Evolutionary conservation across 2,113 vertebrate species (phyloP).

Genomic region (Serinus canaria): DNA sequence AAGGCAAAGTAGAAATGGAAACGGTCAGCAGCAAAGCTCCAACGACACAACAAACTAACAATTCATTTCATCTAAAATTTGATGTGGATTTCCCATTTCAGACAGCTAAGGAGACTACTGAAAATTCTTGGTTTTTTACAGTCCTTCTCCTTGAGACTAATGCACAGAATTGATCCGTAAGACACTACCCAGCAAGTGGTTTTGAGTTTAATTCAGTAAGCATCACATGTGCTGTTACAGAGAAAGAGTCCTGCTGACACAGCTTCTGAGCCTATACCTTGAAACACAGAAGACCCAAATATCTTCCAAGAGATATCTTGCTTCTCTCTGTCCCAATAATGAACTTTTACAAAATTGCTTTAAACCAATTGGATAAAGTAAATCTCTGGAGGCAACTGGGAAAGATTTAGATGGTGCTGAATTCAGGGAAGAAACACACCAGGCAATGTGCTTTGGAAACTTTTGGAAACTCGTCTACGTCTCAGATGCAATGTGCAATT

Average conservation of each 20-base stretch:
- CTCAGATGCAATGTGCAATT: background rate
- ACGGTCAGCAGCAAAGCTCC: background rate
- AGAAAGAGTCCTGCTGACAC: background rate
- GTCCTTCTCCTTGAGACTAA: background rate
- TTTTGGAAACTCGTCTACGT: background rate
- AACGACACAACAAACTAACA: background rate
- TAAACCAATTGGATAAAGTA: background rate
- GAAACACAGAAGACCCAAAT: background rate
- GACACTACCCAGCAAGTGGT: background rate
- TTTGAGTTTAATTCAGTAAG: background rate
- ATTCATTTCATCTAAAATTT: background rate
- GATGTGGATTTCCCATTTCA: background rate
- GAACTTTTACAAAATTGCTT: background rate
- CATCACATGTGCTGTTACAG: background rate
- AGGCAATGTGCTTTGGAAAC: background rate
- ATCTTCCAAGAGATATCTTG: background rate
- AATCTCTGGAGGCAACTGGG: background rate
- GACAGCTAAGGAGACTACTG: background rate
- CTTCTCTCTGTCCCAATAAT: background rate
- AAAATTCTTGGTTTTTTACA: background rate
- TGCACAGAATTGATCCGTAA: background rate
- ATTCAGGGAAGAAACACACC: background rate
- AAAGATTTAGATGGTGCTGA: background rate
- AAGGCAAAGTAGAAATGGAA: background rate
- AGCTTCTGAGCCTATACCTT: background rate